Evolutionary conservation across 2,797 vertebrate species (phyloP), one percentile per base, ranked within the genome.

Genomic region (Pangasius mekongensis): DNA sequence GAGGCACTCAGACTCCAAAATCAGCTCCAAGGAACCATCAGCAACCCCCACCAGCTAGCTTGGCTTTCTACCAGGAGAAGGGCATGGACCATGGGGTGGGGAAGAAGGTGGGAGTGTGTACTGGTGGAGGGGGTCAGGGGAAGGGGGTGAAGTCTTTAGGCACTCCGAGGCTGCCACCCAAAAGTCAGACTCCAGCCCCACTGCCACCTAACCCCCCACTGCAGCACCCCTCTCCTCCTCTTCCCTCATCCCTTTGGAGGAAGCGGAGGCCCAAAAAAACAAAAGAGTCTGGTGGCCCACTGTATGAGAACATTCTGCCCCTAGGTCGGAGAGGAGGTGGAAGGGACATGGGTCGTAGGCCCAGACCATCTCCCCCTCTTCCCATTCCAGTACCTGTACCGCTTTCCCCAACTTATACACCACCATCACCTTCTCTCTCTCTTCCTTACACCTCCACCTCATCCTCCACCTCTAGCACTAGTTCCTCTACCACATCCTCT

Each of bases 171-270:
- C 93, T 92, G 95, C 97, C 95, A 92, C 92, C 95, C 80, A 97
- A 95, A 95, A 96, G 91, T 94, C 97, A 91, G 94, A 94, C 77
- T 92, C 93, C 78, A 94, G 95, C 85, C 95, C 95, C 97, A 81
- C 94, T 97, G 92, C 97, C 97, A 87, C 97, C 97, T 91, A 97
- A 96, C 94, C 96, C 96, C 66, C 95, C 97, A 82, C 96, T 97
- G 91, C 96, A 97, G 93, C 97, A 97, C 93, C 97, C 97, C 94
- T 97, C 97, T 90, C 97, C 91, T 96, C 97, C 94, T 97, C 97
- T 96, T 96, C 97, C 96, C 94, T 97, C 95, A 96, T 97, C 94
- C 95, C 96, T 97, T 91, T 97, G 96, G 96, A 96, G 94, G 89
- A 95, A 97, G 94, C 91, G 97, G 90, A 92, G 97, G 95, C 96